These are phyloP conservation scores for Pectinophora gossypiella DNA, from an alignment of 1,140 invertebrate species.

Conservation along the genomic window DNA sequence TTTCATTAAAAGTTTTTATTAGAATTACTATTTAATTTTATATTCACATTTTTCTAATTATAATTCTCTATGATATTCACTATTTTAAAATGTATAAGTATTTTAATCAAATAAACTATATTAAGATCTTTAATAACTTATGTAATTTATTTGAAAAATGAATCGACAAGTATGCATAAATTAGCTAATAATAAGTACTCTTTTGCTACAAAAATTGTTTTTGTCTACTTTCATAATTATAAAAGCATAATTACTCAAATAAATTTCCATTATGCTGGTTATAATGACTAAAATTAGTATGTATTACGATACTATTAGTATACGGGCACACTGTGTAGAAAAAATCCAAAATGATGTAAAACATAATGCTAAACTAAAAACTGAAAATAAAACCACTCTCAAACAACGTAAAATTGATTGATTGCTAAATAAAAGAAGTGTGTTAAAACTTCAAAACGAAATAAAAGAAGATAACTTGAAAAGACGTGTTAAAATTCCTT, in stretches of 20 bases:
- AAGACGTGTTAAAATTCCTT: constrained; percentile 75
- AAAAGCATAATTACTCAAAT: constrained; percentile 69
- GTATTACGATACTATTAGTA: constrained; percentile 56
- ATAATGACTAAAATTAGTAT: constrained; percentile 57
- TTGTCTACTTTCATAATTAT: constrained; percentile 60
- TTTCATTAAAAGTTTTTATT: too few species aligned
- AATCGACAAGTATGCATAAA: constrained; percentile 28
- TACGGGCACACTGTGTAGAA: constrained; percentile 65
- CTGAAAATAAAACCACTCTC: constrained; percentile 42
- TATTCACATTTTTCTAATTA: too few species aligned
- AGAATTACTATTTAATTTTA: too few species aligned
- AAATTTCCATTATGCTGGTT: constrained; percentile 56
- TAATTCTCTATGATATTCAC: too few species aligned
- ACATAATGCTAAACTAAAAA: constrained; percentile 10
- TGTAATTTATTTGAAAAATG: constrained; percentile 20
- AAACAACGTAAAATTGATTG: constrained; percentile 42
- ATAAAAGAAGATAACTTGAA: constrained; percentile 50
- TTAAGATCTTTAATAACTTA: background rate
- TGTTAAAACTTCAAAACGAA: constrained; percentile 39
- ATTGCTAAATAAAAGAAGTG: constrained; percentile 52
- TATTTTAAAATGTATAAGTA: background rate
- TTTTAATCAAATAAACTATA: background rate
- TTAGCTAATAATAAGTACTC: constrained; percentile 46
- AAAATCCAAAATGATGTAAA: constrained; percentile 10
- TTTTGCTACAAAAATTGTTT: constrained; percentile 37